These are phyloP conservation scores for Rhorus exstirpatorius DNA, from an alignment of 2,888 invertebrate genomes.

Conservation along the genomic window DNA sequence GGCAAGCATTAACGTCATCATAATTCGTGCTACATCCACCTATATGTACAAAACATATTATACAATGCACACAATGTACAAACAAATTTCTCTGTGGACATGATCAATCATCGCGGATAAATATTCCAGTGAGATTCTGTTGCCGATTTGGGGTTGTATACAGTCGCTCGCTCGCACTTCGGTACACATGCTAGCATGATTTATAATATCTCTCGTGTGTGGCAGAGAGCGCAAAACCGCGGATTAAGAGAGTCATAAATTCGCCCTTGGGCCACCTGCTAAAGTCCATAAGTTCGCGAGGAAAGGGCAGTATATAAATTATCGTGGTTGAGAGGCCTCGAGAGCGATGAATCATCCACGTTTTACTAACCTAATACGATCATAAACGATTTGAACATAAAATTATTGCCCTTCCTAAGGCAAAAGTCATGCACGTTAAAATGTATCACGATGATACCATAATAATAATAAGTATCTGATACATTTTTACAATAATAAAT, in stretches of 20 bases:
- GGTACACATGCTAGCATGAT: conserved; percentile 69
- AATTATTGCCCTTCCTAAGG: conserved; percentile 10
- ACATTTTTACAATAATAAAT: no score
- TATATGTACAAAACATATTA: not conserved
- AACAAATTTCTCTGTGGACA: conserved; percentile 42
- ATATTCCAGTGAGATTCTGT: conserved; percentile 68
- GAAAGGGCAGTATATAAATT: conserved; percentile 68
- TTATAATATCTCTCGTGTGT: conserved; percentile 62
- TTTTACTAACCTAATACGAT: conserved; percentile 37
- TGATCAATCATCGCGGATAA: conserved; percentile 68
- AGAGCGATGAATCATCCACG: conserved; percentile 34
- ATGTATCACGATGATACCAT: no score
- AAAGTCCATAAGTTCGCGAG: conserved; percentile 74
- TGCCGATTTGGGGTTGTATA: conserved; percentile 66
- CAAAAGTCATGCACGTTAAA: no score
- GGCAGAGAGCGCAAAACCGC: conserved; percentile 74
- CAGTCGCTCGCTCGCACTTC: conserved; percentile 56
- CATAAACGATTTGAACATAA: conserved; percentile 10
- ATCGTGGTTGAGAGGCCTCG: conserved; percentile 41
- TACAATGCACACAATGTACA: not conserved
- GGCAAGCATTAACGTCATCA: not conserved
- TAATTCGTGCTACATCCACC: not conserved
- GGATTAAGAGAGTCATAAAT: conserved; percentile 79
- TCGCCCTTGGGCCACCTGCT: conserved; percentile 72
- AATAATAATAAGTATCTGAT: no score